phyloP scores from a whole-genome alignment of 1,140 invertebrate species.

The Brachionus rotundiformis region DNA sequence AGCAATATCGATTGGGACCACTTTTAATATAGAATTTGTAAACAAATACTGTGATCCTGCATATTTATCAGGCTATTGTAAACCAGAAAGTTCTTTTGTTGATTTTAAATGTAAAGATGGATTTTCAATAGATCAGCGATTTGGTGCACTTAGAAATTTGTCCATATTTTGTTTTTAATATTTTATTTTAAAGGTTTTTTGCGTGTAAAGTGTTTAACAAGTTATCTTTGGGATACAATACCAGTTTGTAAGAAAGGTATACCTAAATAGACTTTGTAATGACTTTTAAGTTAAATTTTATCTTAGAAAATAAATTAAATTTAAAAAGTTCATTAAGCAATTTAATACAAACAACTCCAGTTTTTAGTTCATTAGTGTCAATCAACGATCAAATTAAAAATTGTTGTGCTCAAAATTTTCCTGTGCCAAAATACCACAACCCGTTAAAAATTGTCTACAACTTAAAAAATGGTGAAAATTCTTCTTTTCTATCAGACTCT shows the following conservation, averaged over 20 bases:
- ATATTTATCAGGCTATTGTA: constrained; percentile 6
- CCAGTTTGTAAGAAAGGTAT: not conserved
- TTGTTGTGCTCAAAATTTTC: not conserved
- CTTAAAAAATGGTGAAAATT: not conserved
- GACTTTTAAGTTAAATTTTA: not conserved
- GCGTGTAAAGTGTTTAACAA: constrained; percentile 33
- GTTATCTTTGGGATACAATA: constrained; percentile 45
- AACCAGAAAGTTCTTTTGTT: constrained; percentile 42
- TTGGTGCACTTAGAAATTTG: not conserved
- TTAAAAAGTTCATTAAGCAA: not conserved
- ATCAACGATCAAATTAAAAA: not conserved
- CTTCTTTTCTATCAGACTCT: not conserved
- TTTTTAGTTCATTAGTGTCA: too few relatives aligned
- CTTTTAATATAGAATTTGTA: not conserved
- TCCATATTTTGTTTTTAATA: not conserved
- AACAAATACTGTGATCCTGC: constrained; percentile 24
- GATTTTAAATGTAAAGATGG: constrained; percentile 46
- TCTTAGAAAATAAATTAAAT: not conserved
- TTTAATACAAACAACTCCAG: too few relatives aligned
- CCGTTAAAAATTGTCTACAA: not conserved
- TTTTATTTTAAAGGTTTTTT: constrained; percentile 22
- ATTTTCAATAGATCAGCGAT: constrained; percentile 3
- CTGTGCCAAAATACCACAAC: not conserved
- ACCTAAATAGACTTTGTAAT: not conserved
- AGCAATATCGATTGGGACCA: not conserved